Conservation (phyloP, 2,113 vertebrate species). For the Corydoras maculifer region DNA sequence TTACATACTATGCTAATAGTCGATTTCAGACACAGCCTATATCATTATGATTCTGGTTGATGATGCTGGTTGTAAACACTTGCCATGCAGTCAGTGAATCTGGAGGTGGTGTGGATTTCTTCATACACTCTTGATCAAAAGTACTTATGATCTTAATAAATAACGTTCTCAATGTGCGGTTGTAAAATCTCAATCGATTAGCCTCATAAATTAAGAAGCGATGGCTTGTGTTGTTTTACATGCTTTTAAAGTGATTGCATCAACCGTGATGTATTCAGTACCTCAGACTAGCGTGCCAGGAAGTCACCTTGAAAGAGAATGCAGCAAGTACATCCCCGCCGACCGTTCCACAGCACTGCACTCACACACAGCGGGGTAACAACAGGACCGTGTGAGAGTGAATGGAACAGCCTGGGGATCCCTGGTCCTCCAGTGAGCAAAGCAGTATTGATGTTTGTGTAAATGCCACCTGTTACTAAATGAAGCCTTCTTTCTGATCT, state of each 20-base stretch:
- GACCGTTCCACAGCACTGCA: neutral
- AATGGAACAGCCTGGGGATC: neutral
- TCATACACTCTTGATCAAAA: neutral
- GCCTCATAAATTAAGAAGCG: neutral
- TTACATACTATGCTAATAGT: no score
- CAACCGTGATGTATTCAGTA: neutral
- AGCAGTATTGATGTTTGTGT: neutral
- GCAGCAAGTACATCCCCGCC: neutral
- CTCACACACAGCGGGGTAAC: neutral
- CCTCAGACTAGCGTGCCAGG: neutral
- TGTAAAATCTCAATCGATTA: conserved; percentile 21
- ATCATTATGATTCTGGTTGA: no score
- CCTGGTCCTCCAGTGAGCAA: neutral
- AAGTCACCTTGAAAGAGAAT: conserved; percentile 6
- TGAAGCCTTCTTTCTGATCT: neutral
- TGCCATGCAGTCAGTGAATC: neutral
- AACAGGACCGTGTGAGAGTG: neutral
- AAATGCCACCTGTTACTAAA: conserved; percentile 13
- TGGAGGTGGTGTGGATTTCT: no score
- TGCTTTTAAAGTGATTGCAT: conserved; percentile 20
- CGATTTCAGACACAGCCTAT: no score
- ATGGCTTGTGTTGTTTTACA: conserved; percentile 4
- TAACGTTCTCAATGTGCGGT: neutral
- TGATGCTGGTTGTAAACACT: neutral
- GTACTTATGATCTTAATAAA: neutral